Percentiles rank a stretch among this genome's conserved stretches.
phyloP scores from a whole-genome alignment of 2,888 invertebrate genomes.

The Ornithoptera priamus region DNA sequence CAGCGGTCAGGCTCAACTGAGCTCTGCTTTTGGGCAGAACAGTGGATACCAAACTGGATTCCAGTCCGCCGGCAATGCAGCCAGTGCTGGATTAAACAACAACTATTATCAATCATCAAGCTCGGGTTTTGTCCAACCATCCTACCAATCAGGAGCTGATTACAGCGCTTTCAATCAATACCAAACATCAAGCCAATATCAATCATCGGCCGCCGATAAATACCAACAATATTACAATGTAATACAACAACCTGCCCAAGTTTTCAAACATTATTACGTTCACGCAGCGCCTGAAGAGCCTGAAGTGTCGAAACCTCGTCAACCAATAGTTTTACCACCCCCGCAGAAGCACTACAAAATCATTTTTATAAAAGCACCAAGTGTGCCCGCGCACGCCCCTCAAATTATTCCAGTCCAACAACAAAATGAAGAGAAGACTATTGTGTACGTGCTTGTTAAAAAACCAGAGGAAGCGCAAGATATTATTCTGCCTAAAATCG shows the following conservation, averaged over 20 bases:
- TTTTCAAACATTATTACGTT: conserved; percentile 79
- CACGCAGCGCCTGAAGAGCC: conserved; percentile 73
- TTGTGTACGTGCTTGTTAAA: conserved; percentile 88
- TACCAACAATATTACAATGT: conserved; percentile 82
- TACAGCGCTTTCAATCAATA: conserved; percentile 40
- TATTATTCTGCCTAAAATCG: conserved; percentile 82
- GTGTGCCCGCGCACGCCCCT: conserved; percentile 81
- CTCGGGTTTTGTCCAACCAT: conserved; percentile 34
- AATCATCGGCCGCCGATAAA: conserved; percentile 40
- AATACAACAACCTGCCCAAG: conserved; percentile 86
- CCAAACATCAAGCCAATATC: conserved; percentile 42
- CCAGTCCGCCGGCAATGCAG: conserved; percentile 33
- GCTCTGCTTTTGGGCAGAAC: conserved; percentile 23
- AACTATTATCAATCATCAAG: conserved; percentile 38
- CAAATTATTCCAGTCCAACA: conserved; percentile 84
- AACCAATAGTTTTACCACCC: conserved; percentile 80
- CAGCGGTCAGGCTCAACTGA: conserved; percentile 26
- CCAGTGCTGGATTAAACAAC: conserved; percentile 34
- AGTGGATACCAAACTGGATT: conserved; percentile 38
- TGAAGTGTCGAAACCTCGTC: conserved; percentile 77
- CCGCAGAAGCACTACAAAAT: conserved; percentile 89
- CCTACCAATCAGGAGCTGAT: conserved; percentile 30
- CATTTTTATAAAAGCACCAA: conserved; percentile 89
- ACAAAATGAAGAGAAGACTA: conserved; percentile 87
- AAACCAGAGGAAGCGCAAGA: conserved; percentile 86